phyloP scores from a whole-genome alignment of 2,797 vertebrate genomes.

The Xenops minutus region DNA sequence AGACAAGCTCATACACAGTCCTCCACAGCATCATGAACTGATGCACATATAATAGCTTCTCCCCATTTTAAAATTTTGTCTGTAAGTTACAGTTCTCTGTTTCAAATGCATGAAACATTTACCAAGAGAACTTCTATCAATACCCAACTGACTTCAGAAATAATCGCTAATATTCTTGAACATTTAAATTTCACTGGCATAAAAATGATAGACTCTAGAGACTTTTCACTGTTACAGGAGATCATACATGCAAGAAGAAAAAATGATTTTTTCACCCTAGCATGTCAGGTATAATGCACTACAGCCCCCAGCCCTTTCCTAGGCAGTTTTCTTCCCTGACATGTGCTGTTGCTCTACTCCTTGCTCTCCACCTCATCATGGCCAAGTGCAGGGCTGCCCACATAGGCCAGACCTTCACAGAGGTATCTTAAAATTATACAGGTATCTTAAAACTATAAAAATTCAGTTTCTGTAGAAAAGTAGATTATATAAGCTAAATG shows the following conservation, averaged over 20 bases:
- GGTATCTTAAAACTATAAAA: background rate
- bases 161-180: background rate
- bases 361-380: background rate
- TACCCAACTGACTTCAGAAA: background rate
- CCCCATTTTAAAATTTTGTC: background rate
- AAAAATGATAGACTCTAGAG: background rate
- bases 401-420: background rate
- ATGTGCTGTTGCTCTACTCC: accelerated
- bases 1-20: background rate
- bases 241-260: background rate
- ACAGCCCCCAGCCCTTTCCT: background rate
- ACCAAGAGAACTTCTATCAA: background rate
- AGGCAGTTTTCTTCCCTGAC: background rate
- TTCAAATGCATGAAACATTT: background rate
- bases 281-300: background rate
- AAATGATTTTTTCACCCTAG: accelerated
- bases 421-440: background rate
- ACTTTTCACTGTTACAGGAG: background rate
- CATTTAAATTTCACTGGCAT: background rate
- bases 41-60: background rate
- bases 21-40: background rate
- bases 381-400: background rate
- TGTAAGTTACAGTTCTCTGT: background rate
- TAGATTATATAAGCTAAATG: background rate
- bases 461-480: background rate